These are phyloP conservation scores for Notolepis coatsorum DNA, from an alignment of 2,797 vertebrate genomes.

Conservation along the genomic window DNA sequence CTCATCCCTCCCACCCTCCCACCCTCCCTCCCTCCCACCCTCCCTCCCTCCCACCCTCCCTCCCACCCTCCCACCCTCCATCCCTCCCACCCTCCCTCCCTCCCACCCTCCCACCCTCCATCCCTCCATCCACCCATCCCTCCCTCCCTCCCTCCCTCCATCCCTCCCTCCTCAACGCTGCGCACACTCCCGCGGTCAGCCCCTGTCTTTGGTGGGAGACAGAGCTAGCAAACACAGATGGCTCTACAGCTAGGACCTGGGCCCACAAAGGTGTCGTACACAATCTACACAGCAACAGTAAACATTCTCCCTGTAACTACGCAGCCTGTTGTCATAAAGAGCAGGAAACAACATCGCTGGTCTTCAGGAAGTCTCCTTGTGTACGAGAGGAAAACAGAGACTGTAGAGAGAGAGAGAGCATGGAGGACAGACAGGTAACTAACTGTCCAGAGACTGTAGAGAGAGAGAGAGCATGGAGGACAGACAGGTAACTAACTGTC, in stretches of 20 bases:
- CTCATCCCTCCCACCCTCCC: not conserved
- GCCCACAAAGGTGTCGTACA: slow-evolving; percentile 8
- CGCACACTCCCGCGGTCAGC: slow-evolving; percentile 14
- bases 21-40: not conserved
- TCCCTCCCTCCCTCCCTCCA: not conserved
- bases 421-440: no score
- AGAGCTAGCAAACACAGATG: slow-evolving; percentile 30
- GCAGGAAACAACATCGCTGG: not conserved
- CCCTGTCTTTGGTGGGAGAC: slow-evolving; percentile 17
- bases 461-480: no score
- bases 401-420: no score
- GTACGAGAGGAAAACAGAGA: no score
- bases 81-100: no score
- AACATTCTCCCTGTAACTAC: slow-evolving; percentile 20
- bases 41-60: not conserved
- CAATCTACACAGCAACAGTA: slow-evolving; percentile 28
- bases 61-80: no score
- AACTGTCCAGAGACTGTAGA: no score
- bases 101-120: not conserved
- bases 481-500: no score
- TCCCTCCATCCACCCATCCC: not conserved
- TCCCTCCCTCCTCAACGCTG: not conserved
- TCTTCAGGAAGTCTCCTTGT: not conserved
- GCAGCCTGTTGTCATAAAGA: slow-evolving; percentile 2
- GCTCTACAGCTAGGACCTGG: slow-evolving; percentile 4